A percentile compares a stretch with the other conserved stretches of the same genome.
Conservation (phyloP, 2,113 vertebrate genomes). For the Pseudorectes ferrugineus region DNA sequence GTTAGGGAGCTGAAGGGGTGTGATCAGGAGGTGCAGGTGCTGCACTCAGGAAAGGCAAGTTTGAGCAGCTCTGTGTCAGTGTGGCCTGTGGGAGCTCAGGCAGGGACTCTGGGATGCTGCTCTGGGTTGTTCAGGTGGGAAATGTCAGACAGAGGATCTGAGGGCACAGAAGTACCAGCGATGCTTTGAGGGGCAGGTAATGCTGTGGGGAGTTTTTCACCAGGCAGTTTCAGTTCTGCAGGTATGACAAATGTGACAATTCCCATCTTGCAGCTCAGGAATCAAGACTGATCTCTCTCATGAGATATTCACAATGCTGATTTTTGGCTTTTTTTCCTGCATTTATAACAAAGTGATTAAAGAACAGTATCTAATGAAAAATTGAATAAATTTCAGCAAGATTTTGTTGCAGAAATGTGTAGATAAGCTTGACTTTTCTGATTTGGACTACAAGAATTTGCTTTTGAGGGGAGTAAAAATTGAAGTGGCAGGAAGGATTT, state of each 20-base stretch:
- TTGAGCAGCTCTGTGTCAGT: background rate
- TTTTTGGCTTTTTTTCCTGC: fast-evolving
- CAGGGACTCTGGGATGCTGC: background rate
- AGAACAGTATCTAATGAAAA: background rate
- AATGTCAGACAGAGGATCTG: background rate
- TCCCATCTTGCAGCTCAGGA: background rate
- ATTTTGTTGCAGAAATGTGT: background rate
- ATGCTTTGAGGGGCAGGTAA: background rate
- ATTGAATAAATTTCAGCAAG: background rate
- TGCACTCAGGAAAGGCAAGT: background rate
- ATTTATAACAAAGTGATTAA: background rate
- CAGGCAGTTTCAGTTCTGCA: background rate
- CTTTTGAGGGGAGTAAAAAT: background rate
- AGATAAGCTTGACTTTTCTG: background rate
- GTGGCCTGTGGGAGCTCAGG: background rate
- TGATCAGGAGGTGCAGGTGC: background rate
- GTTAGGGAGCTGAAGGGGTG: background rate
- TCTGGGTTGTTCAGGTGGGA: fast-evolving
- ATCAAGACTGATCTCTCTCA: background rate
- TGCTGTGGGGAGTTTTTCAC: background rate
- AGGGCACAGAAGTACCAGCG: fast-evolving
- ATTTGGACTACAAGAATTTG: background rate
- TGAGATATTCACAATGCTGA: background rate
- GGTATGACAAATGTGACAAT: background rate
- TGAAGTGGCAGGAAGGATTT: background rate